Evolutionary conservation across 1,140 invertebrate species (phyloP).

Genomic region (Andrena cerasifolii): DNA sequence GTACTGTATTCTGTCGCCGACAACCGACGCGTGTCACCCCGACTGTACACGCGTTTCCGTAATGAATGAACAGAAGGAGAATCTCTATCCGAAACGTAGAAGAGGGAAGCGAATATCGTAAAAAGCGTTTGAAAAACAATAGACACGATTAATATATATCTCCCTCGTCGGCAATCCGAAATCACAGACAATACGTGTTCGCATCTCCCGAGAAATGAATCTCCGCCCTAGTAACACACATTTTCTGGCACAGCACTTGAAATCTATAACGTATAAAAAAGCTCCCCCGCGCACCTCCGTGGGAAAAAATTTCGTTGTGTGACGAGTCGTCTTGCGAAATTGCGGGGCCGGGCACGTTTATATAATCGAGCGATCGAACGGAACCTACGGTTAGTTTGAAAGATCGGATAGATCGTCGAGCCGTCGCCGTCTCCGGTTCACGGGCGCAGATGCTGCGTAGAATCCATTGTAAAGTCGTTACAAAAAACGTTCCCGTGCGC

Average conservation of each 20-base stretch:
- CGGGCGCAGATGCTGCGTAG: neutral
- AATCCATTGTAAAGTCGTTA: slow-evolving; percentile 43
- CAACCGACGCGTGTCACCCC: neutral
- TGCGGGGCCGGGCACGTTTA: slow-evolving; percentile 12
- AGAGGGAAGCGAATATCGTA: slow-evolving; percentile 19
- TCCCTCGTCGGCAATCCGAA: slow-evolving; percentile 64
- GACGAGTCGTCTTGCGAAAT: slow-evolving; percentile 31
- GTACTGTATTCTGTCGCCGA: neutral
- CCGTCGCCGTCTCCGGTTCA: neutral
- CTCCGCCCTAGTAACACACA: slow-evolving; percentile 2
- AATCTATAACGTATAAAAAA: slow-evolving; percentile 77
- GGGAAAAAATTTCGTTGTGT: slow-evolving; percentile 55
- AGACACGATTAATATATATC: slow-evolving; percentile 45
- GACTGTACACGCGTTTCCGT: neutral
- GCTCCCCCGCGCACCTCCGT: slow-evolving; percentile 48
- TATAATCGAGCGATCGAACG: neutral
- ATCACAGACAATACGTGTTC: slow-evolving; percentile 77
- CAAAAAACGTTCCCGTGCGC: slow-evolving; percentile 19
- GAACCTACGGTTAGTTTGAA: neutral
- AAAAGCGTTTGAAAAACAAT: slow-evolving; percentile 56
- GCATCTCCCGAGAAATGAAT: slow-evolving; percentile 57
- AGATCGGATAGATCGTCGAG: neutral
- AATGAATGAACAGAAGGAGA: no score
- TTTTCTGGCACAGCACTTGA: slow-evolving; percentile 77
- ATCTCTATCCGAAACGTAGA: slow-evolving; percentile 17